Evolutionary conservation across 2,888 invertebrate species (phyloP), one percentile per base, ranked within the genome.

Genomic region (Cataglyphis rosenhaueri): DNA sequence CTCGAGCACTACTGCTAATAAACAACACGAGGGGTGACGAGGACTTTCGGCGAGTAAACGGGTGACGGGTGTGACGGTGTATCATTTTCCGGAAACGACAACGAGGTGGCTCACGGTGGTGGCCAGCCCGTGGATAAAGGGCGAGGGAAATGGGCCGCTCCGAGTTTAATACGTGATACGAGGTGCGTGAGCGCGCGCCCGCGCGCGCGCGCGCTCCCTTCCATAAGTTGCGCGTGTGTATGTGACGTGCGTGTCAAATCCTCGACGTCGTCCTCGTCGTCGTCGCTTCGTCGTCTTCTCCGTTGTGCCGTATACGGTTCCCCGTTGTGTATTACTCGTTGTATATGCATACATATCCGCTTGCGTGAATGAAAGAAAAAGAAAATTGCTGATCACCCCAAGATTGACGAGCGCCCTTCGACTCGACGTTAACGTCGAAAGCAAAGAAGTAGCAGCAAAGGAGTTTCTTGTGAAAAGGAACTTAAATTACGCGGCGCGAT

Each of bases 81-180:
- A 38, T 74, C 64, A 75, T 66, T 35, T 41, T 74, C 25, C 57
- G 66, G 55, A 38, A 38, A 79, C 78, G 82, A 85, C 62, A 75
- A 55, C 68, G 48, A 86, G 87, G 87, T 87, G 86, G 84, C 68
- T 87, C 71, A 81, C 83, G 70, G 84, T 29, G 66, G 65, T 76
- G 66, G 32, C 52, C 88, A 76, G 85, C 81, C 86, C 79, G 71
- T 82, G 86, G 84, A 85, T 88, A 88, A 90, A 89, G 88, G 88
- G 86, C 88, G 86, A 89, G 81, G 81, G 84, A 91, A 91, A 91
- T 90, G 91, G 91, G 91, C 88, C 90, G 90, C 86, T 85, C 87
- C 90, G 87, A 84, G 87, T 87, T 91, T 89, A 59, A 78, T 78
- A 92, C 91, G 91, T 91, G 92, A 91, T 92, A 92, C 86, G 87